Base-by-base conservation (phyloP, 2,888 invertebrate species). In the Autographa pulchrina region DNA sequence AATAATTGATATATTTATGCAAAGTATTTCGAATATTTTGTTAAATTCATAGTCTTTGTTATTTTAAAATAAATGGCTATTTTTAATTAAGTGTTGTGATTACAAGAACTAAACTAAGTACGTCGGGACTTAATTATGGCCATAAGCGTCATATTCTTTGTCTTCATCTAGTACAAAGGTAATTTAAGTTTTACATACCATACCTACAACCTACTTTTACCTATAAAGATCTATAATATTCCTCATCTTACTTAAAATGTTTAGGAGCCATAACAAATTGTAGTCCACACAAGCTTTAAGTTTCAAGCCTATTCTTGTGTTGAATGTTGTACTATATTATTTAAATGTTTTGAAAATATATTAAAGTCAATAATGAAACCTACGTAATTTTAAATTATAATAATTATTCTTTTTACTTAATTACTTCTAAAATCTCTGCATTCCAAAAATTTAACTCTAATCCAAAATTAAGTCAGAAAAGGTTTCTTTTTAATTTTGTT, bases 21-120 rank as follows among this genome's bases (percentile, higher is more conserved):
- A 60, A 60, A 38, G 18, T 38, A 38, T 60, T 18, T n/a, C n/a
- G n/a, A 48, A 48, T 48, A 48, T n/a, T 48, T 7, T 48, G 48
- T 48, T 48, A 7, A 48, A 48, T 48, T 48, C 48, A 41, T 41
- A 48, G 48, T 16, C 16, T 58, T 41, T 25, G 0, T 64, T 38
- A 13, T 16, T 56, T 56, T 31, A 6, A 41, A 65, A 65, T 59
- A 43, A 5, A 48, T 6, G 5, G 16, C 16, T 48, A n/a, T 48
- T n/a, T 48, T 48, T n/a, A 48, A 48, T n/a, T 48, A 16, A 16
- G 41, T 11, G 11, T 14, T 6, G 43, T 43, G 43, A 43, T 43
- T 16, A 43, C 43, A 48, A 48, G 48, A n/a, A 16, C 6, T 48
- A n/a, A n/a, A 16, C 6, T 48, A n/a, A 16, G 4, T 48, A 48